A percentile compares a stretch with the other conserved stretches of the same genome.
Evolutionary conservation across 1,140 invertebrate genomes (phyloP).

Genomic region (Gonioctena quinquepunctata): DNA sequence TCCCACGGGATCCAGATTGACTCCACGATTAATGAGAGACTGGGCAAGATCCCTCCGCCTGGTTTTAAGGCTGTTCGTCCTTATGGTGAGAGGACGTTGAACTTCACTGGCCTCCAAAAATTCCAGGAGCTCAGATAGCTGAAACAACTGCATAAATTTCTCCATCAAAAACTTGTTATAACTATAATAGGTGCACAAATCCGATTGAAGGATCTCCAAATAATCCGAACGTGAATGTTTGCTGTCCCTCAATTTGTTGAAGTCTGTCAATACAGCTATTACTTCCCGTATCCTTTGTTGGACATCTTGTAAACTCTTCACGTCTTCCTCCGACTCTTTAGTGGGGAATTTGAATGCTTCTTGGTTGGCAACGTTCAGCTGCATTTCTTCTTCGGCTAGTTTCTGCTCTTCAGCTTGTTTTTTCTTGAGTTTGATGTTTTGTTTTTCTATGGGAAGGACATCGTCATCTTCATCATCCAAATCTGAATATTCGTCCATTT

Average conservation of each 20-base stretch:
- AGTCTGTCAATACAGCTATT: slow-evolving; percentile 85
- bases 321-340: slow-evolving; percentile 72
- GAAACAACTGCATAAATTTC: slow-evolving; percentile 91
- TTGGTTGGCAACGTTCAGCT: slow-evolving; percentile 73
- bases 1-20: slow-evolving; percentile 97
- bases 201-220: slow-evolving; percentile 74
- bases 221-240: slow-evolving; percentile 83
- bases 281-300: slow-evolving; percentile 92
- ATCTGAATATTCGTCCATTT: slow-evolving; percentile 52
- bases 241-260: slow-evolving; percentile 77
- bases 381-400: slow-evolving; percentile 79
- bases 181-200: slow-evolving; percentile 94
- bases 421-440: slow-evolving; percentile 78
- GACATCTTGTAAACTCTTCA: slow-evolving; percentile 78
- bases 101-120: slow-evolving; percentile 97
- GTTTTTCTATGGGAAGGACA: slow-evolving; percentile 84
- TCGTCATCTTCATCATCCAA: slow-evolving; percentile 54
- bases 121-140: slow-evolving; percentile 86
- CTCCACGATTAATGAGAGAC: slow-evolving; percentile 91
- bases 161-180: slow-evolving; percentile 98
- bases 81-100: slow-evolving; percentile 91
- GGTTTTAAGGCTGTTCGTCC: slow-evolving; percentile 96
- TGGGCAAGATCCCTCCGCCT: slow-evolving; percentile 91
- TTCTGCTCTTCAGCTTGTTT: slow-evolving; percentile 72
- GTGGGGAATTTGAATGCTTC: slow-evolving; percentile 78